Base-by-base conservation (phyloP, 2,797 vertebrate genomes). In the Oophaga sylvatica region DNA sequence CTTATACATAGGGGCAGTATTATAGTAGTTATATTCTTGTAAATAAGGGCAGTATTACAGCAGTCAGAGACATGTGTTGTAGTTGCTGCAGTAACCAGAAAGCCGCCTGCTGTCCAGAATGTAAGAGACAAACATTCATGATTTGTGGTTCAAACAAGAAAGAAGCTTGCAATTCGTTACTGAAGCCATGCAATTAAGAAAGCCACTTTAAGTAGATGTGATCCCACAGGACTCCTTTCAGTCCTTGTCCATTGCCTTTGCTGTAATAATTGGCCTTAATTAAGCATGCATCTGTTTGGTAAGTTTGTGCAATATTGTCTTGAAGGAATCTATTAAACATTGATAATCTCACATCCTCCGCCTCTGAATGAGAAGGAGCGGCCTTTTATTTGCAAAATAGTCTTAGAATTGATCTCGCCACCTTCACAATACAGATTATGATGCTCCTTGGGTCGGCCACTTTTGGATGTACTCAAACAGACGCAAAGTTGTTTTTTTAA, bases 241-340 rank as follows among this genome's bases (percentile, higher is more conserved):
- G 80, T 81, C 63, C 83, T 85, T 78, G 82, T 68, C 62, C 84
- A 57, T 82, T 82, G 29, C 63, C 71, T 80, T 68, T 68, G 45
- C 70, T 85, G 79, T 81, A 85, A 82, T 88, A 82, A 85, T 88
- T 71, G 81, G 20, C 22, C 60, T 81, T 88, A 88, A 88, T 88
- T 88, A 88, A 88, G 83, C 87, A 85, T 88, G 70, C 87, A 70
- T 85, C 70, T 76, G 68, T 82, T 82, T 56, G 59, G 76, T 73
- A 84, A 84, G 83, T 75, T 81, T 81, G 57, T 76, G 57, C 80
- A 80, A 80, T 80, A 81, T 65, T 81, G 83, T 81, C 78, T 88
- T 85, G 70, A 80, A 84, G 76, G 81, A 60, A 81, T 57, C 77
- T 76, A 87, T 87, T 83, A 81, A 75, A 81, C 77, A 87, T 81